Evolutionary conservation across 2,888 invertebrate genomes (phyloP).

Genomic region (Colostygia pectinataria): DNA sequence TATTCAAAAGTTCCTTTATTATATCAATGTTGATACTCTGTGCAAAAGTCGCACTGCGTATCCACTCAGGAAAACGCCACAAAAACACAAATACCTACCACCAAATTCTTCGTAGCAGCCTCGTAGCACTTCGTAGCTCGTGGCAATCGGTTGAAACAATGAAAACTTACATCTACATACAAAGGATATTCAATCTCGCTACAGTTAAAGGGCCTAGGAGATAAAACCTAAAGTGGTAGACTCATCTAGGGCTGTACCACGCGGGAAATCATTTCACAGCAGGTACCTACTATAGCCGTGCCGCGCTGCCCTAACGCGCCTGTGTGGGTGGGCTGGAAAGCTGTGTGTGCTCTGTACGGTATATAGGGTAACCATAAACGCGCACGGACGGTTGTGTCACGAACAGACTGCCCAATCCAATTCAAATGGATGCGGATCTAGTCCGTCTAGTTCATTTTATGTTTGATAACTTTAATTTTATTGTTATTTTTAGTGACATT

Average conservation of each 20-base stretch:
- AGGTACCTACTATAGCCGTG: slow-evolving; percentile 32
- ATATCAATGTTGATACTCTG: too few relatives aligned
- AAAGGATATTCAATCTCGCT: slow-evolving; percentile 23
- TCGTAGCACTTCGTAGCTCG: not conserved
- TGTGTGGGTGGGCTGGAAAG: slow-evolving; percentile 32
- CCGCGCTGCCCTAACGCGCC: slow-evolving; percentile 50
- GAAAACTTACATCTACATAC: slow-evolving; percentile 21
- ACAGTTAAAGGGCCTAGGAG: slow-evolving; percentile 36
- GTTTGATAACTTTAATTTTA: too few relatives aligned
- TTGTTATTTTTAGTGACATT: too few relatives aligned
- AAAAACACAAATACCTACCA: too few relatives aligned
- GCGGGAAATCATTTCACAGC: slow-evolving; percentile 64
- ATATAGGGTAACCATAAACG: slow-evolving; percentile 23
- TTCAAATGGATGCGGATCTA: too few relatives aligned
- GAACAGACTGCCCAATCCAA: too few relatives aligned
- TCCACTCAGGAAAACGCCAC: too few relatives aligned
- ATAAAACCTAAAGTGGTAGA: slow-evolving; percentile 47
- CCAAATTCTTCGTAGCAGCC: not conserved
- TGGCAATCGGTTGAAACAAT: slow-evolving; percentile 8
- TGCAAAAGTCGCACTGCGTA: too few relatives aligned
- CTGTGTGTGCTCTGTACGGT: slow-evolving; percentile 15
- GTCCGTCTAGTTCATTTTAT: too few relatives aligned
- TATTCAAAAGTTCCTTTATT: too few relatives aligned
- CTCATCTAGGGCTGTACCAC: slow-evolving; percentile 56
- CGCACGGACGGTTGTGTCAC: too few relatives aligned